Percentiles rank a stretch among this genome's conserved stretches.
phyloP scores from a whole-genome alignment of 2,888 invertebrate genomes.

The Harmothoe impar region DNA sequence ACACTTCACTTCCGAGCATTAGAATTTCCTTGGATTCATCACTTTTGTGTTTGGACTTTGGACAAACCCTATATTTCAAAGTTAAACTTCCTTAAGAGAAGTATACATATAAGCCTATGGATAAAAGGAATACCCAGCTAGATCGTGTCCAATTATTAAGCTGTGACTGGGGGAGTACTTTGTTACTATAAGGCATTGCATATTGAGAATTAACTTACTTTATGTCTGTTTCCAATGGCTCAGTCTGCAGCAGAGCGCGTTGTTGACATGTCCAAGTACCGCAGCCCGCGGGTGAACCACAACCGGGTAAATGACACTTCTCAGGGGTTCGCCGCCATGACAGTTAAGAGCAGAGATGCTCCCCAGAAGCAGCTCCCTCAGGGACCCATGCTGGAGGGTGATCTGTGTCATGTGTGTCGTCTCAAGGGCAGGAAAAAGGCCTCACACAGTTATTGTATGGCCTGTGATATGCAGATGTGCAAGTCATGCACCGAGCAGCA shows the following conservation, averaged over 20 bases:
- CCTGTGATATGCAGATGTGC: slow-evolving; percentile 50
- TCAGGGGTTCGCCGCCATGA: neutral
- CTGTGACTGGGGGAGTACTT: no score
- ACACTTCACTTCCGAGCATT: no score
- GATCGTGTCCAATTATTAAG: no score
- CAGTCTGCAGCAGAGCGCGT: neutral
- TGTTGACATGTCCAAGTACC: slow-evolving; percentile 39
- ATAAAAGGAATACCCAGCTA: no score
- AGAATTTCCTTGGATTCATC: no score
- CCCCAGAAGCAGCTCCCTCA: neutral
- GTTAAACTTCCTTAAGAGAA: no score
- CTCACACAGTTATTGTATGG: slow-evolving; percentile 29
- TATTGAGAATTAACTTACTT: no score
- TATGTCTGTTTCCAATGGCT: neutral
- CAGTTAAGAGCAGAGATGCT: neutral
- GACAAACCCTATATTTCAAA: no score
- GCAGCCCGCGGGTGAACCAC: neutral
- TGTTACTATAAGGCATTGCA: no score
- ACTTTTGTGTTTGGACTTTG: no score
- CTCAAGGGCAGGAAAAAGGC: neutral
- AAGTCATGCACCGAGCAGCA: slow-evolving; percentile 44
- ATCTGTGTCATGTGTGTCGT: slow-evolving; percentile 47
- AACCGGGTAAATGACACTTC: no score
- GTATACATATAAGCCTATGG: no score
- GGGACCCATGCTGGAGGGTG: slow-evolving; percentile 49